Evolutionary conservation across 2,797 vertebrate genomes (phyloP).

Genomic region (Diglossa cyanea): DNA sequence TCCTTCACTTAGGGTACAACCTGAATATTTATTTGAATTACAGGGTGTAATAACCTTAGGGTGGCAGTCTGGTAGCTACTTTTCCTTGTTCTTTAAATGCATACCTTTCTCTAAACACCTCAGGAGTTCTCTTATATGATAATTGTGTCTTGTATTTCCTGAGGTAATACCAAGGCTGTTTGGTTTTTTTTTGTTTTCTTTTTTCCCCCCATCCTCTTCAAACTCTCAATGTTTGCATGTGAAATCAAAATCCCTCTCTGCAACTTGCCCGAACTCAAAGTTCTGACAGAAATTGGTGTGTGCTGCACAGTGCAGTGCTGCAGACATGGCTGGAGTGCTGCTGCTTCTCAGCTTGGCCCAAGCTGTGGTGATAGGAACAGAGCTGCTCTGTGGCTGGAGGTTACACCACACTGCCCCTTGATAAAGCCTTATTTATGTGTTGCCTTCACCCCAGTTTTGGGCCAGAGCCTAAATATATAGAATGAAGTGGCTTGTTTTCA

Average conservation of each 20-base stretch:
- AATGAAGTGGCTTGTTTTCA: neutral
- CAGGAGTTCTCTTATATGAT: neutral
- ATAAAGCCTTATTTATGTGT: neutral
- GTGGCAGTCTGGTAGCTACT: neutral
- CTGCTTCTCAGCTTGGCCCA: neutral
- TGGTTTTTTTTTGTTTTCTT: neutral
- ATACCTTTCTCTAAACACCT: neutral
- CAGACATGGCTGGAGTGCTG: neutral
- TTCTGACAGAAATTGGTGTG: neutral
- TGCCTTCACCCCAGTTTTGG: neutral
- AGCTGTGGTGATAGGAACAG: neutral
- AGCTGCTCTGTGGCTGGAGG: slow-evolving; percentile 1
- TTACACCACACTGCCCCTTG: neutral
- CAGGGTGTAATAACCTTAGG: neutral
- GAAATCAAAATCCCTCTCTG: neutral
- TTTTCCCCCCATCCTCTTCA: neutral
- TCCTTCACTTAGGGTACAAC: neutral
- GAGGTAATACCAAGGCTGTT: neutral
- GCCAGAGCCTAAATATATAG: slow-evolving; percentile 9
- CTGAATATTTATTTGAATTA: neutral
- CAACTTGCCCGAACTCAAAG: neutral
- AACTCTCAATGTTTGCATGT: neutral
- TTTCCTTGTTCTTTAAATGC: neutral
- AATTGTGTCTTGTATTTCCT: neutral
- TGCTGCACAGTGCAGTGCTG: neutral